Percentiles rank a stretch among this genome's conserved stretches.
phyloP scores from a whole-genome alignment of 2,113 vertebrate species.

The Chamaea fasciata region DNA sequence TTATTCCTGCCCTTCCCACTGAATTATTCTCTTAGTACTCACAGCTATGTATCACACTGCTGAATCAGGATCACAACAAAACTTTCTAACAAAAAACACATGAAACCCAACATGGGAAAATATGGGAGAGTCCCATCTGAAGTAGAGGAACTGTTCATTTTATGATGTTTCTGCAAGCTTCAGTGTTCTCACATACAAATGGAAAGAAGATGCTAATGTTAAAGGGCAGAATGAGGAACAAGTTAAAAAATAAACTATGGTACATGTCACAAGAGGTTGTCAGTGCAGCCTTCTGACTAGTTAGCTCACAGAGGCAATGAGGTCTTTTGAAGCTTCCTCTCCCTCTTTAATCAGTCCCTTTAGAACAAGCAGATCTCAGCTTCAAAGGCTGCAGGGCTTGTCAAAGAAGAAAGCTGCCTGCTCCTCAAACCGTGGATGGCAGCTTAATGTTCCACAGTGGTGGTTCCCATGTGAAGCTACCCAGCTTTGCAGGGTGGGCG shows the following conservation, averaged over 20 bases:
- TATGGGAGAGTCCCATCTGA: neutral
- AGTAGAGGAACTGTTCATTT: neutral
- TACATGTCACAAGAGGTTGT: neutral
- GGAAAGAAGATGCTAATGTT: neutral
- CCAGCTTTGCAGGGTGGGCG: fast-evolving
- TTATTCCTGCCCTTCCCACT: neutral
- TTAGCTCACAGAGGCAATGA: neutral
- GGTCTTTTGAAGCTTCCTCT: constrained; percentile 32
- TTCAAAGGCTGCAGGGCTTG: constrained; percentile 19
- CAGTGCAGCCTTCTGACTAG: neutral
- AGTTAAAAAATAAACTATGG: neutral
- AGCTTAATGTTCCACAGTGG: neutral
- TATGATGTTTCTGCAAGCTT: neutral
- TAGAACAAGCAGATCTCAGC: constrained; percentile 3
- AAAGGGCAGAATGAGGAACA: neutral
- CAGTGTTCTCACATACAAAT: neutral
- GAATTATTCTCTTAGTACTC: neutral
- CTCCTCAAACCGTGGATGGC: neutral
- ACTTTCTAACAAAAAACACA: neutral
- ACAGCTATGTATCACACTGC: neutral
- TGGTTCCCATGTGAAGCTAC: neutral
- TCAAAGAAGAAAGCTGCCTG: neutral
- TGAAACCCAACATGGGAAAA: fast-evolving
- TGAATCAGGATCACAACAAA: neutral
- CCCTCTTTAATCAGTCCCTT: constrained; percentile 10